These are phyloP conservation scores for Chloroclystis v-ata DNA, from an alignment of 2,888 invertebrate genomes.

Conservation along the genomic window DNA sequence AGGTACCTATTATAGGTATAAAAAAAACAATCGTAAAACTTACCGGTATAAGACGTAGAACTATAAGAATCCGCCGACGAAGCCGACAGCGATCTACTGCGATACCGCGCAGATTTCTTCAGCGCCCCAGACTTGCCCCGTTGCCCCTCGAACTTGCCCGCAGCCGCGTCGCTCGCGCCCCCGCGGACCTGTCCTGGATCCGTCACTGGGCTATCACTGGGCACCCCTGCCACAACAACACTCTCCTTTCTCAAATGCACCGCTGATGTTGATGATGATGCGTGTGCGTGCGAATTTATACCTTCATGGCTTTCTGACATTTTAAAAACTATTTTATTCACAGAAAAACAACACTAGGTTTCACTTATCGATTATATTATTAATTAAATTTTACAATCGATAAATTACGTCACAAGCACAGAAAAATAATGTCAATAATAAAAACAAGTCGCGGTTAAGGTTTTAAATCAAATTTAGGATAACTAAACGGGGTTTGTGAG, in stretches of 20 bases:
- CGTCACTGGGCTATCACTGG: conserved; percentile 86
- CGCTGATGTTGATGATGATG: conserved; percentile 10
- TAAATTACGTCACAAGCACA: conserved; percentile 28
- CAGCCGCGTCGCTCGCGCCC: conserved; percentile 54
- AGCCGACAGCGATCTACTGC: conserved; percentile 93
- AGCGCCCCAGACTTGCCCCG: conserved; percentile 83
- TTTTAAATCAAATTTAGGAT: conserved; percentile 16
- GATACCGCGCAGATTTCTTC: conserved; percentile 91
- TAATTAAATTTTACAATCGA: conserved; percentile 19
- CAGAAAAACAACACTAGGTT: conserved; percentile 18
- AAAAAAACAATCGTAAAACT: conserved; percentile 30
- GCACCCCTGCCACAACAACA: conserved; percentile 68
- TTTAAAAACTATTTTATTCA: conserved; percentile 24
- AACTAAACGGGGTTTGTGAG: conserved; percentile 13
- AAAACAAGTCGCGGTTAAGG: conserved; percentile 24
- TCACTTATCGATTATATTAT: conserved; percentile 1
- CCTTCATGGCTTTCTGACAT: conserved; percentile 69
- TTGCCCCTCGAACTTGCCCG: conserved; percentile 66
- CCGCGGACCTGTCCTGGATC: conserved; percentile 83
- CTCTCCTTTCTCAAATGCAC: conserved; percentile 52
- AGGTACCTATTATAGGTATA: no score
- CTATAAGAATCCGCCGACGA: conserved; percentile 97
- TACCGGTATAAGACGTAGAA: conserved; percentile 84
- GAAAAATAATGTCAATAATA: conserved; percentile 28
- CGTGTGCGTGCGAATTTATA: conserved; percentile 44